Conservation (phyloP, 2,888 invertebrate genomes). For the Trissonchulus sp. region DNA sequence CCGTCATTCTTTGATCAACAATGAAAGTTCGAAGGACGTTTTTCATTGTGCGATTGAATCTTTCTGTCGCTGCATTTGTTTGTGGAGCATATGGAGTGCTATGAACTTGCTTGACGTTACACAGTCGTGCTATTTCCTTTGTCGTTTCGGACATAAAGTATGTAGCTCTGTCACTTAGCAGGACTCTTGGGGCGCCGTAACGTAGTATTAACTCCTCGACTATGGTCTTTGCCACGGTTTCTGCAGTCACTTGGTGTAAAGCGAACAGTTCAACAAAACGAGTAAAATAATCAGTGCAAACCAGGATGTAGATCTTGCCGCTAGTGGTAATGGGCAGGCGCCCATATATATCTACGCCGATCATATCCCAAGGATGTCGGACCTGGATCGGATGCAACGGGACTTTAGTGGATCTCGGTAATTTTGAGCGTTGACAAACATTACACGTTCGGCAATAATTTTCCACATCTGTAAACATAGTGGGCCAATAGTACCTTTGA, state of each 20-base stretch:
- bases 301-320: neutral
- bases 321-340: neutral
- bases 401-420: neutral
- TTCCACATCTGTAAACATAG: neutral
- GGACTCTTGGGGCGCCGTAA: neutral
- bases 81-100: neutral
- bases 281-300: too few relatives aligned
- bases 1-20: neutral
- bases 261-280: neutral
- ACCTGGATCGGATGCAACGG: neutral
- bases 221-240: neutral
- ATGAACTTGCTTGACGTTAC: neutral
- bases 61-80: too few relatives aligned
- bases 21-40: neutral
- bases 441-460: neutral
- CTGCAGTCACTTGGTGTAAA: neutral
- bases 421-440: neutral
- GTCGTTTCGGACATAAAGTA: neutral
- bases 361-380: neutral
- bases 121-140: neutral
- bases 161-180: neutral
- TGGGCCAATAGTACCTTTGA: neutral
- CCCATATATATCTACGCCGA: neutral
- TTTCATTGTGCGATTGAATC: conserved; percentile 9
- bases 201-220: neutral